Evolutionary conservation across 2,113 vertebrate genomes (phyloP), one percentile per base, ranked within the genome.

Genomic region (Alouatta palliata): DNA sequence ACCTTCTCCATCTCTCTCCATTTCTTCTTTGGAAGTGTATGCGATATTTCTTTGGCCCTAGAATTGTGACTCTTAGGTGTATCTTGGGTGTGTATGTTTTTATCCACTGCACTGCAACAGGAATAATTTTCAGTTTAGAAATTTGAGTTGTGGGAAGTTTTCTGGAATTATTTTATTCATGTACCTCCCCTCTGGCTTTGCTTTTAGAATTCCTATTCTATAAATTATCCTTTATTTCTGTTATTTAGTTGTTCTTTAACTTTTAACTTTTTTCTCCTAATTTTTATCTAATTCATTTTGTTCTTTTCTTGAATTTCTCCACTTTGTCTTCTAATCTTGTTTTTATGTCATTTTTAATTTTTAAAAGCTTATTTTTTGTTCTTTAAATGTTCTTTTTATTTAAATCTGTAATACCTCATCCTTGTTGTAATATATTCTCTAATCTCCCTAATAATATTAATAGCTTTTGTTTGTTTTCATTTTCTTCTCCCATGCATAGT

Each of bases 361-460:
- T 40, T 58, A 35, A 91, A 79, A 79, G 40, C 58, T 90, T 23
- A 35, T 56, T 90, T 84, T 94, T 90, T 77, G 68, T 84, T 95
- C 17, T 40, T 35, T 84, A 61, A 90, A 54, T 90, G 20, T 77
- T 76, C 40, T 58, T 21, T 56, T 73, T 66, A 23, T 75, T 66
- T 1, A 32, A 58, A 61, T 73, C 35, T 91, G 8, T 73, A 81
- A 21, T n/a, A 49, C 3, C 58, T 12, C 40, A 40, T 80, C 40
- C 27, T 71, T 91, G 80, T 35, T 43, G 70, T 11, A 86, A 56
- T 56, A 45, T 43, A 79, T 52, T 85, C 27, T 52, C 13, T 81
- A 52, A 37, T 81, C 35, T 81, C 35, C n/a, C 52, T 35, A 81
- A 25, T 37, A n/a, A 25, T 81, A 54, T 25, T 37, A 12, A 47